phyloP scores from a whole-genome alignment of 2,113 vertebrate species.

The Pleuronectes platessa region DNA sequence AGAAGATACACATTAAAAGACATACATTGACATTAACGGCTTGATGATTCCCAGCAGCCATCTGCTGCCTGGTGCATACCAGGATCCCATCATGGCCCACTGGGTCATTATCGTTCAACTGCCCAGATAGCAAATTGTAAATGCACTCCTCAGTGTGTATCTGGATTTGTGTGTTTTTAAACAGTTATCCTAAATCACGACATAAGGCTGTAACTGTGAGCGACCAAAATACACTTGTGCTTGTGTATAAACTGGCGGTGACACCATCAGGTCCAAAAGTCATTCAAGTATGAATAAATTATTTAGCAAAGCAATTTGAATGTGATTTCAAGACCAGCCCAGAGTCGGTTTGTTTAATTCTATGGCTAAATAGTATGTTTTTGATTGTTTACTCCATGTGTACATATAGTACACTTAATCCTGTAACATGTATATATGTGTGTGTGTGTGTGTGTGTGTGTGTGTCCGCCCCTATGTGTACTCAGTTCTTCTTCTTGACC shows the following conservation, averaged over 20 bases:
- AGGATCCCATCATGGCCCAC: slow-evolving; percentile 41
- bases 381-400: slow-evolving; percentile 3
- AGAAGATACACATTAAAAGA: slow-evolving; percentile 19
- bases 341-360: slow-evolving; percentile 7
- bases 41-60: slow-evolving; percentile 58
- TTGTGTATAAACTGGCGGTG: slow-evolving; percentile 11
- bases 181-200: slow-evolving; percentile 24
- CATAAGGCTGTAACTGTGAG: slow-evolving; percentile 46
- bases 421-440: background rate
- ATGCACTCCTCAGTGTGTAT: slow-evolving; percentile 57
- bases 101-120: slow-evolving; percentile 49
- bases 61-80: slow-evolving; percentile 59
- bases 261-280: background rate
- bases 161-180: slow-evolving; percentile 30
- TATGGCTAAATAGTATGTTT: slow-evolving; percentile 7
- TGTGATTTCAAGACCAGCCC: slow-evolving; percentile 24
- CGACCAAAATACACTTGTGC: slow-evolving; percentile 21
- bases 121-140: slow-evolving; percentile 53
- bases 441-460: background rate
- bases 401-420: background rate
- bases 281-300: slow-evolving; percentile 47
- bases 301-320: slow-evolving; percentile 40
- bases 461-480: background rate
- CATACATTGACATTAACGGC: slow-evolving; percentile 24
- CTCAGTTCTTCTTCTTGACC: slow-evolving; percentile 83